These are phyloP conservation scores for Caerostris extrusa DNA, from an alignment of 1,140 invertebrate species.

Conservation along the genomic window DNA sequence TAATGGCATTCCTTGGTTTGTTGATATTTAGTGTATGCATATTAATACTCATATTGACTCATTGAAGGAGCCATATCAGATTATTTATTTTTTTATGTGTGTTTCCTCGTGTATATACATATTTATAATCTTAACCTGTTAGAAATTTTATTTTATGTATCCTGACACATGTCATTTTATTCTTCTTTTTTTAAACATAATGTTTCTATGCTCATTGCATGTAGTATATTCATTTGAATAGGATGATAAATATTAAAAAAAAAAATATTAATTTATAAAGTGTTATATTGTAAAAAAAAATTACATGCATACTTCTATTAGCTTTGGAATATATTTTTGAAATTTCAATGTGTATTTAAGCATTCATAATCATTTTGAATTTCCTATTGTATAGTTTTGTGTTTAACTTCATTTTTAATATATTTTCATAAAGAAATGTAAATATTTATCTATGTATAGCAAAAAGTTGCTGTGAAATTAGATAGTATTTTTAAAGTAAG, in stretches of 20 bases:
- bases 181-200: neutral
- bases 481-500: too few relatives aligned
- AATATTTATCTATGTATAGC: too few relatives aligned
- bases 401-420: too few relatives aligned
- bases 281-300: too few relatives aligned
- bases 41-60: slow-evolving; percentile 5
- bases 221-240: neutral
- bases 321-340: too few relatives aligned
- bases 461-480: too few relatives aligned
- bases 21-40: neutral
- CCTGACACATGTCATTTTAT: too few relatives aligned
- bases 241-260: neutral
- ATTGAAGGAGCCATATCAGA: slow-evolving; percentile 9
- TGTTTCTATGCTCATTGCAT: neutral
- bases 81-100: slow-evolving; percentile 38
- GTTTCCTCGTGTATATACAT: neutral
- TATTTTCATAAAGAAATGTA: too few relatives aligned
- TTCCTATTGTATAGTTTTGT: too few relatives aligned
- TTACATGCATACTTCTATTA: too few relatives aligned
- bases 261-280: neutral
- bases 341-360: too few relatives aligned
- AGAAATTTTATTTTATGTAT: slow-evolving; percentile 10
- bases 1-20: slow-evolving; percentile 51
- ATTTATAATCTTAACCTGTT: neutral
- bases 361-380: too few relatives aligned